Base-by-base conservation (phyloP, 2,797 vertebrate genomes). In the Cyprinodon diabolis region DNA sequence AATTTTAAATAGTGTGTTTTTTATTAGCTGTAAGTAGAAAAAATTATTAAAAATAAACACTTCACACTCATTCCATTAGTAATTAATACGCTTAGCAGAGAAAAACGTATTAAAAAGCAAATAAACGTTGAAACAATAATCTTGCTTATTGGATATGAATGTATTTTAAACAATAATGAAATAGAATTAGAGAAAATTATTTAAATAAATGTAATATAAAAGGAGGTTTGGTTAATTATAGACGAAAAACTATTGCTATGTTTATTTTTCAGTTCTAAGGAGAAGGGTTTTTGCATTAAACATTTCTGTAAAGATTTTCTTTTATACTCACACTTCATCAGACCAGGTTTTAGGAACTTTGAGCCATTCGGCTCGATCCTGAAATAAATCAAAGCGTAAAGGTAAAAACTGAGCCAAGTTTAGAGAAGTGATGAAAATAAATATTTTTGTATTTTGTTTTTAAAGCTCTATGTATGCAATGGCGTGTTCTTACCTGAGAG, bases 261-360 rank as follows among this genome's bases (percentile, higher is more conserved):
- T 51, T 4, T 51, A 51, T 51, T 51, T 51, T 51, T 51, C 4
- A 17, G 49, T 4, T 19, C 4, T 6, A 51, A 51, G 17, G 19
- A 52, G 6, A 52, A 8, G 6, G 19, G 1, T 51, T 30, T 30
- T 30, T 30, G 23, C 66, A 12, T 37, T 19, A 37, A 52, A 12
- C 11, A 4, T 54, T 58, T 67, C 1, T 48, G 15, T 15, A 17
- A 67, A 67, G 25, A n/a, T n/a, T 21, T 21, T 37, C 15, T 17
- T 23, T 35, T 4, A 49, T 15, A 83, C 86, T 86, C 68, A 85
- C 88, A 87, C 65, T 87, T 89, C 7, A 0, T 52, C n/a, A 89
- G 63, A 48, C 47, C 17, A n/a, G 51, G 0, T 76, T 23, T 78
- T 55, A 82, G 13, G n/a, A n/a, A 56, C 62, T 73, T 48, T 12